Percentiles rank a stretch among this genome's conserved stretches.
Evolutionary conservation across 2,797 vertebrate genomes (phyloP).

Genomic region (Lacerta agilis): DNA sequence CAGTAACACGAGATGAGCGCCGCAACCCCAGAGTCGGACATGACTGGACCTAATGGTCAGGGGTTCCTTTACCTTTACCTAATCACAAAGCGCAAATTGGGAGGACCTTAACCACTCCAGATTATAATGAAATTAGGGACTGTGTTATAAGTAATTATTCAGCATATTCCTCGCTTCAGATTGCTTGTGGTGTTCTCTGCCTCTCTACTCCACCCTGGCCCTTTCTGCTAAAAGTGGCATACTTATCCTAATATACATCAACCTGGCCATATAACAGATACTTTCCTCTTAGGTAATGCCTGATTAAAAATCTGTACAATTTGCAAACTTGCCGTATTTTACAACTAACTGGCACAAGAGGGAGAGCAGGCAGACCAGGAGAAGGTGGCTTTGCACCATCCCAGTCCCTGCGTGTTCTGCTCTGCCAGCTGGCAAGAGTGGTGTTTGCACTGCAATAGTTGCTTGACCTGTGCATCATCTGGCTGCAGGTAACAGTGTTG

Average conservation of each 20-base stretch:
- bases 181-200: background rate
- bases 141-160: background rate
- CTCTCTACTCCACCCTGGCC: background rate
- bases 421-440: no score
- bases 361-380: no score
- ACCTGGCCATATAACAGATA: background rate
- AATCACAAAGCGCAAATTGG: background rate
- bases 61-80: no score
- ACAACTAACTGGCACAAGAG: background rate
- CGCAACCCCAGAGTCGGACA: no score
- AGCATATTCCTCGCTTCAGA: background rate
- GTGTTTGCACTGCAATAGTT: no score
- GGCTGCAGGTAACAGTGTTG: no score
- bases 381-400: no score
- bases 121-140: background rate
- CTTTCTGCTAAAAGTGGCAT: background rate
- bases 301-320: background rate
- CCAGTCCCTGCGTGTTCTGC: no score
- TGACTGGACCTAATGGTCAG: no score
- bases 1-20: no score
- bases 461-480: no score
- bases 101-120: background rate
- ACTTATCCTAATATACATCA: background rate
- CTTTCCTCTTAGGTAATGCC: background rate
- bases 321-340: background rate